Conservation (phyloP, 2,888 invertebrate genomes). For the Tryphoninae sp. region DNA sequence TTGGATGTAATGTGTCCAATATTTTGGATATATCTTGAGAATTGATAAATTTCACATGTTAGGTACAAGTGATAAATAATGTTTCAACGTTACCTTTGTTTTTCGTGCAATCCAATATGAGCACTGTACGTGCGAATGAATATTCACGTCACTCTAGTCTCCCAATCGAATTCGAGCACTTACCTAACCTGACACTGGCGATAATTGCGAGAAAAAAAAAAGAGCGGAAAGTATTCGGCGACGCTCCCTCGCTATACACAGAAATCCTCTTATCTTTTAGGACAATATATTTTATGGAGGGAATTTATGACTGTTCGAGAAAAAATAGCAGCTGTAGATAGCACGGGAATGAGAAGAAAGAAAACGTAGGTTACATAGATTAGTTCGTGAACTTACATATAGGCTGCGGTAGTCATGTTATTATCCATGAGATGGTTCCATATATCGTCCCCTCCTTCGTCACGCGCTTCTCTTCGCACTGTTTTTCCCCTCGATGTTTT, state of each 20-base stretch:
- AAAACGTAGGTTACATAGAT: slow-evolving; percentile 45
- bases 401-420: slow-evolving; percentile 80
- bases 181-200: neutral
- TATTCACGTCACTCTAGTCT: neutral
- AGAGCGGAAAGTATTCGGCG: neutral
- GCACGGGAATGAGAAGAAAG: neutral
- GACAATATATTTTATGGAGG: neutral
- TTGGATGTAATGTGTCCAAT: too few relatives aligned
- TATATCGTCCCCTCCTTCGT: slow-evolving; percentile 69
- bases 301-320: neutral
- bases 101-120: neutral
- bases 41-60: too few relatives aligned
- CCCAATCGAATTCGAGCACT: neutral
- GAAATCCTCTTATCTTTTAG: neutral
- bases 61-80: too few relatives aligned
- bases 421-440: slow-evolving; percentile 80
- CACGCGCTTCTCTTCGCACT: slow-evolving; percentile 38
- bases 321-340: neutral
- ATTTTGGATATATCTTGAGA: too few relatives aligned
- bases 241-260: neutral
- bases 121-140: slow-evolving; percentile 3
- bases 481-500: slow-evolving; percentile 48
- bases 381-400: slow-evolving; percentile 72
- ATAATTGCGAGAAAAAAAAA: neutral
- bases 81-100: neutral